These are phyloP conservation scores for Phodopus roborovskii DNA, from an alignment of 2,113 vertebrate species.

Conservation along the genomic window DNA sequence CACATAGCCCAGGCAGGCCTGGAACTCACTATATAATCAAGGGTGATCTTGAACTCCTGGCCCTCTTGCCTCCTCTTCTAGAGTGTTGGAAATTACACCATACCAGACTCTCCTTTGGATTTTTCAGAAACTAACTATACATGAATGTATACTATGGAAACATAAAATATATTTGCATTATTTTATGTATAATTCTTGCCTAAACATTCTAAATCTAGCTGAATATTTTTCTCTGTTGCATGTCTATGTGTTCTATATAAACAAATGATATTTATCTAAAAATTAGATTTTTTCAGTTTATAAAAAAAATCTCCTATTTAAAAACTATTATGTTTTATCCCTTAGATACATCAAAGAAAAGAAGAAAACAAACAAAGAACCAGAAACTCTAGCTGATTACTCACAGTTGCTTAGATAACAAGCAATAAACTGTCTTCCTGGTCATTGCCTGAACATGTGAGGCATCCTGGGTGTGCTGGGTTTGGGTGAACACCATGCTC, in stretches of 20 bases:
- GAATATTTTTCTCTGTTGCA: background rate
- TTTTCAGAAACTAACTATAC: constrained; percentile 16
- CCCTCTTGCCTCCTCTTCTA: background rate
- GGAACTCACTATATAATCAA: background rate
- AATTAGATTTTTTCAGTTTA: constrained; percentile 2
- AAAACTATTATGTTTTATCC: constrained; percentile 55
- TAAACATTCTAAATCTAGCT: background rate
- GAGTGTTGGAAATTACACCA: background rate
- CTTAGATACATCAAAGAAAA: constrained; percentile 1
- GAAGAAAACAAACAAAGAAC: background rate
- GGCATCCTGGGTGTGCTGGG: rapidly evolving
- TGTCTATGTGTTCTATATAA: constrained; percentile 36
- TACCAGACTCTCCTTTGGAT: background rate
- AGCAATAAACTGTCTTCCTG: background rate
- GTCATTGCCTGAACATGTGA: background rate
- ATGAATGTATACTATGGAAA: background rate
- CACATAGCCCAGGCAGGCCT: background rate
- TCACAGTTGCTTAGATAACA: background rate
- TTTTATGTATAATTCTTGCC: background rate
- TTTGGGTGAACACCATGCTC: background rate
- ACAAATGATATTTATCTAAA: constrained; percentile 28
- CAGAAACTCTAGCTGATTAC: background rate
- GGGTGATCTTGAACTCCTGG: background rate
- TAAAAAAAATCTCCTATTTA: background rate
- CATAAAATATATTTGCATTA: background rate